Evolutionary conservation across 2,888 invertebrate genomes (phyloP).

Genomic region (Ctena decussata): DNA sequence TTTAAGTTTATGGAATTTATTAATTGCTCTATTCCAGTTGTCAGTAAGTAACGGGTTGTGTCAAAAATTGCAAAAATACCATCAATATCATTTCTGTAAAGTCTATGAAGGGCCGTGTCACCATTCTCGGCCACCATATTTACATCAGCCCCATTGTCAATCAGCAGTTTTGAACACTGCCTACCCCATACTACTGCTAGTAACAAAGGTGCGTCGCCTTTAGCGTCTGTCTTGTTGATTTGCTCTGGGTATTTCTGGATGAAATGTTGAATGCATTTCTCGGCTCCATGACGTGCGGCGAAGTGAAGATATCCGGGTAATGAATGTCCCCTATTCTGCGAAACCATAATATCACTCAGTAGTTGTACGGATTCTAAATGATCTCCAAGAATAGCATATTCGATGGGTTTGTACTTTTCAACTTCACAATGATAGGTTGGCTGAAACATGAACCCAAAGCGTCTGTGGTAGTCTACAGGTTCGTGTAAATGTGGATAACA

Average conservation of each 20-base stretch:
- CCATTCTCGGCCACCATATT: conserved; percentile 91
- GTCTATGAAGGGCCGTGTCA: conserved; percentile 89
- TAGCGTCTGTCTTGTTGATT: conserved; percentile 86
- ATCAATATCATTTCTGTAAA: conserved; percentile 87
- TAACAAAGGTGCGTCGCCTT: conserved; percentile 93
- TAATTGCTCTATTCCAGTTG: conserved; percentile 91
- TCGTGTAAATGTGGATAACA: conserved; percentile 92
- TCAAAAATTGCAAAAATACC: conserved; percentile 89
- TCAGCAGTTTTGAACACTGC: conserved; percentile 89
- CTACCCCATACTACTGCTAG: conserved; percentile 92
- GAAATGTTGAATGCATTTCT: conserved; percentile 81
- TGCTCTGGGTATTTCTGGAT: conserved; percentile 77
- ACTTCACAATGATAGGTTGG: conserved; percentile 83
- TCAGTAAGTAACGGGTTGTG: conserved; percentile 91
- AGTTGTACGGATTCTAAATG: conserved; percentile 80
- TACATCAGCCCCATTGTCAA: conserved; percentile 91
- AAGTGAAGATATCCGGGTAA: conserved; percentile 70
- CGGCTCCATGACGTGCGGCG: conserved; percentile 89
- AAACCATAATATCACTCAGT: conserved; percentile 47
- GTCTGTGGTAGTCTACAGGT: conserved; percentile 67
- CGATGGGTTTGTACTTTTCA: conserved; percentile 76
- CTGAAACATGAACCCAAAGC: conserved; percentile 81
- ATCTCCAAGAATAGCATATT: conserved; percentile 84
- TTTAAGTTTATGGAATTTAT: conserved; percentile 92
- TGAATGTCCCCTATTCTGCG: conserved; percentile 28